Base-by-base conservation (phyloP, 1,140 invertebrate genomes). In the Lordiphosa mommai region DNA sequence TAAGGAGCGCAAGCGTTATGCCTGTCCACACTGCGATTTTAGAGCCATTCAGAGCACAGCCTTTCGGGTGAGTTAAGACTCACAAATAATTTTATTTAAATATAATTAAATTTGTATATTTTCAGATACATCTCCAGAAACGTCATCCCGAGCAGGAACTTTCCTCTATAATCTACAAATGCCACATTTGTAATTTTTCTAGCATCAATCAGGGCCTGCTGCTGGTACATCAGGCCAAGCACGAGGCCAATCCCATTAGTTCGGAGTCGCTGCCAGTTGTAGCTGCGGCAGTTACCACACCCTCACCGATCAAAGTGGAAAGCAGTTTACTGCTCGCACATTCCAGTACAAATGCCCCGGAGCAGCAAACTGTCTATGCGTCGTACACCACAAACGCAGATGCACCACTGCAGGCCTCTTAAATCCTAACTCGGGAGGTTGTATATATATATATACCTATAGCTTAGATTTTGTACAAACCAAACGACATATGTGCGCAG, bases 1-100 rank as follows among this genome's bases (percentile, higher is more conserved):
- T 87, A 66, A 65, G 46, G 76, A 23, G 93, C 94, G 16, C 32
- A 93, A 92, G 58, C 92, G 93, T 0, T 95, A 95, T 77, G 91
- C 92, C 63, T 95, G 94, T 74, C 91, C 91, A 33, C 91, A 92
- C 66, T 95, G 94, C 79, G 88, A 92, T 1, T 95, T 94, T 79
- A 91, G 90, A 1, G 92, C 92, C 55, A 94, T 95, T 53, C 94
- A 95, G 86, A 91, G 91, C 23, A 91, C 89, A 17, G 90, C 91
- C 2, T 94, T 93, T 85, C 94, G 94, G 88, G 90, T 89, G 29
- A 9, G 72, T 41, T 41, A 5, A 12, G 20, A 8, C 23, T 14
- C 12, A 0, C 3, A 0, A 8, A 0, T 1, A 0, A 1, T 14
- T 2, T 1, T 5, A 2, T 0, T 1, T 4, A 10, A 29, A n/a